Percentiles rank a stretch among this genome's conserved stretches.
Conservation (phyloP, 2,888 invertebrate species). For the Nebria brevicollis region DNA sequence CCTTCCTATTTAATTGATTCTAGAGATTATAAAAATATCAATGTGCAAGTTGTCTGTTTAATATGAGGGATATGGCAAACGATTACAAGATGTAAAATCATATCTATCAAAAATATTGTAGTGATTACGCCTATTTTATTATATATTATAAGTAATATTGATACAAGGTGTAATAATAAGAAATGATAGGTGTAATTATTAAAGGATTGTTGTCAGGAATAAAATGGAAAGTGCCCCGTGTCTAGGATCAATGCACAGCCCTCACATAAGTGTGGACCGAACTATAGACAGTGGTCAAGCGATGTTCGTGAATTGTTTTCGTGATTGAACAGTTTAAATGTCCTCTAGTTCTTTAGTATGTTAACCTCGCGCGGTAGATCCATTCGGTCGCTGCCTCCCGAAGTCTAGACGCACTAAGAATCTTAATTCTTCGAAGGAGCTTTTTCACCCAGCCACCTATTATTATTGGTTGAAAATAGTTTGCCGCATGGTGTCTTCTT, state of each 20-base stretch:
- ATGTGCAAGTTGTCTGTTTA: too few species aligned
- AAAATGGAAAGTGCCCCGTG: neutral
- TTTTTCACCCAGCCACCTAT: conserved; percentile 3
- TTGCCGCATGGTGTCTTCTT: neutral
- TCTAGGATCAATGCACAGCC: conserved; percentile 1
- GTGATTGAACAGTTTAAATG: conserved; percentile 19
- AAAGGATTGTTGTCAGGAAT: neutral
- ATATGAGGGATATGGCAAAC: too few species aligned
- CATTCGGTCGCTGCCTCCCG: conserved; percentile 8
- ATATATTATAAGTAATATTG: too few species aligned
- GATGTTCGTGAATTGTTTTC: conserved; percentile 11
- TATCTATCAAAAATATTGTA: too few species aligned
- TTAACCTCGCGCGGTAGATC: neutral
- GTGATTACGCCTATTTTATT: too few species aligned
- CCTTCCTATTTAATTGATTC: too few species aligned
- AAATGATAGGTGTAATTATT: too few species aligned
- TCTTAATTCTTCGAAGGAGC: conserved; percentile 21
- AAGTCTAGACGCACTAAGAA: conserved; percentile 22
- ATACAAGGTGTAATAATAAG: too few species aligned
- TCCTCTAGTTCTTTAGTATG: conserved; percentile 20
- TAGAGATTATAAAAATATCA: too few species aligned
- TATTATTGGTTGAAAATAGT: neutral
- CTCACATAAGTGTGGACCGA: conserved; percentile 1
- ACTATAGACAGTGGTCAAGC: conserved; percentile 11
- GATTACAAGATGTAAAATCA: too few species aligned